A percentile compares a stretch with the other conserved stretches of the same genome.
Conservation (phyloP, 2,797 vertebrate species). For the Denticeps clupeoides region DNA sequence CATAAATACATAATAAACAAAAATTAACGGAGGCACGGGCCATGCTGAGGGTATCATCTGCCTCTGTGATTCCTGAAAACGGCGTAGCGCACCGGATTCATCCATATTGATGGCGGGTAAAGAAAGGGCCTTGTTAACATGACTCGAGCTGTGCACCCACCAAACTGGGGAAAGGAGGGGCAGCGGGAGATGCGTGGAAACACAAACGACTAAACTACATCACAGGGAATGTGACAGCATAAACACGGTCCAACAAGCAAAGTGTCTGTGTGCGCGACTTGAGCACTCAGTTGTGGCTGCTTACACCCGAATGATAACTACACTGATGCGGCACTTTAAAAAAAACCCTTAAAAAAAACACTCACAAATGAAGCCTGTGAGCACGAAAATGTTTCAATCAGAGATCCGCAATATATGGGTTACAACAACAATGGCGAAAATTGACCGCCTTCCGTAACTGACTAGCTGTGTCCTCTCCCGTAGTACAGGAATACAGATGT, state of each 20-base stretch:
- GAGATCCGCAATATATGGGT: no score
- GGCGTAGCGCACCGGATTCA: conserved; percentile 47
- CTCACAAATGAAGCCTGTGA: no score
- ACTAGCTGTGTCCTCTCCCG: no score
- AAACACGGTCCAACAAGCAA: conserved; percentile 1
- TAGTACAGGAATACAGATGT: no score
- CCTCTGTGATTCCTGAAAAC: conserved; percentile 45
- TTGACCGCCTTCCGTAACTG: no score
- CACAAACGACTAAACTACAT: conserved; percentile 8
- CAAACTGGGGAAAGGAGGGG: conserved; percentile 35
- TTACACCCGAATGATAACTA: no score
- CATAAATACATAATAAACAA: conserved; percentile 65
- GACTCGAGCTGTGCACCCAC: conserved; percentile 43
- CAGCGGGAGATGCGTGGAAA: background rate
- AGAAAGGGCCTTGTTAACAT: conserved; percentile 56
- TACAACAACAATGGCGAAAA: no score
- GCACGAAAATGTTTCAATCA: no score
- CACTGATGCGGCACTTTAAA: no score
- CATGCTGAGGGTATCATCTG: conserved; percentile 43
- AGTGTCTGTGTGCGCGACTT: conserved; percentile 1
- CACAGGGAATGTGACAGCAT: background rate
- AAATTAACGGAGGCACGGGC: conserved; percentile 51
- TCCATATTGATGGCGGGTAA: conserved; percentile 60
- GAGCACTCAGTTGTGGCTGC: no score
- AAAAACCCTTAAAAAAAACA: no score